Base-by-base conservation (phyloP, 2,888 invertebrate genomes). In the Parnassius apollo region DNA sequence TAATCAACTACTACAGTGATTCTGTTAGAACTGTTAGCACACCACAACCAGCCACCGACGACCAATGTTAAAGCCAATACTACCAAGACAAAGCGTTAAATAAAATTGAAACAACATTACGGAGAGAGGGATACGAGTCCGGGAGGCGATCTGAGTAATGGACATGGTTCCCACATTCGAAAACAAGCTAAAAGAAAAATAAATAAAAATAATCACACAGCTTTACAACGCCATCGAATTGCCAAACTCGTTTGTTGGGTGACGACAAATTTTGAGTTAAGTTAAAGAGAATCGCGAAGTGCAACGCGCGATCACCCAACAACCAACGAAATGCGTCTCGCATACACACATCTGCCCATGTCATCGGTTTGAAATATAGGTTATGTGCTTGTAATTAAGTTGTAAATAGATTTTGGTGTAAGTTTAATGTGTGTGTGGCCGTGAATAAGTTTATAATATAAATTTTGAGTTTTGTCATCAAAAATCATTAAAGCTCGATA, bases 11-110 rank as follows among this genome's bases (percentile, higher is more conserved):
- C 75, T 77, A 11, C 72, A 69, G 71, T 66, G 74, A 70, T 77
- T 71, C 69, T 85, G 90, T 91, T 91, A 91, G 89, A 88, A 83
- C 73, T 88, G 90, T 91, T 91, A 91, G 88, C 89, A 91, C 90
- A 83, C 85, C 85, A 85, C 75, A 80, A 80, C 89, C 89, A 87
- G 86, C 86, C 85, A 86, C 77, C 81, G 75, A 85, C 83, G 78
- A 81, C 86, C 86, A 80, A 79, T 85, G 86, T 89, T 88, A 91
- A 88, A 86, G 89, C 91, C 87, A 87, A 90, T 81, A 80, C 87
- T 90, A 91, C 90, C 88, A 88, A 90, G 87, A 87, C 91, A 83
- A 91, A 91, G 89, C 90, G 79, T 78, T 85, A 90, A 87, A 83
- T 83, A 87, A 81, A 83, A 83, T 81, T 77, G 65, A 67, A 74